phyloP scores from a whole-genome alignment of 2,113 vertebrate genomes.

The Cisticola juncidis region DNA sequence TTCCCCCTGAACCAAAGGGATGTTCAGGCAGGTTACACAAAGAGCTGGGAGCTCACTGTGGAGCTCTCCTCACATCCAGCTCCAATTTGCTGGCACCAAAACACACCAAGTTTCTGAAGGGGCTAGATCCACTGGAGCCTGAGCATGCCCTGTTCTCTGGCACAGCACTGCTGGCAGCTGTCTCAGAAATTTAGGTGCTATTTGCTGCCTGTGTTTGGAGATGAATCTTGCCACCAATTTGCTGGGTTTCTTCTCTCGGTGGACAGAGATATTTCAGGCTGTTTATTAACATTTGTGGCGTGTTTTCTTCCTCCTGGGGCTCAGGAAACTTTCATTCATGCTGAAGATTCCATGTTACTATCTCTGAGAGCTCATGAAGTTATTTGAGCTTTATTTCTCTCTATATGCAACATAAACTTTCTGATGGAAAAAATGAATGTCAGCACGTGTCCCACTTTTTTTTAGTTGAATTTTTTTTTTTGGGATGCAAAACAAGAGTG shows the following conservation, averaged over 20 bases:
- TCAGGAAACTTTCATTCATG: neutral
- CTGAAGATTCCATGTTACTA: neutral
- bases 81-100: neutral
- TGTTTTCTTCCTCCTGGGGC: neutral
- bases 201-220: neutral
- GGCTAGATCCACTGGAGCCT: neutral
- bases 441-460: neutral
- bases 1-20: neutral
- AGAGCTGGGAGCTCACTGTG: neutral
- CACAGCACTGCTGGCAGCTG: neutral
- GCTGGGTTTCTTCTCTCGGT: neutral
- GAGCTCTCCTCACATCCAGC: neutral
- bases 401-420: neutral
- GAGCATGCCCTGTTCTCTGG: neutral
- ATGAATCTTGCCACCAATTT: neutral
- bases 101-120: neutral
- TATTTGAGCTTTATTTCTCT: neutral
- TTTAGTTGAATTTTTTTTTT: neutral
- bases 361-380: neutral
- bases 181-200: neutral
- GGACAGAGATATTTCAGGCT: neutral
- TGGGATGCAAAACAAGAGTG: neutral
- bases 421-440: neutral
- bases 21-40: neutral
- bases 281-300: neutral